Percentiles rank a stretch among this genome's conserved stretches.
Evolutionary conservation across 2,113 vertebrate genomes (phyloP).

Genomic region (Channa argus): DNA sequence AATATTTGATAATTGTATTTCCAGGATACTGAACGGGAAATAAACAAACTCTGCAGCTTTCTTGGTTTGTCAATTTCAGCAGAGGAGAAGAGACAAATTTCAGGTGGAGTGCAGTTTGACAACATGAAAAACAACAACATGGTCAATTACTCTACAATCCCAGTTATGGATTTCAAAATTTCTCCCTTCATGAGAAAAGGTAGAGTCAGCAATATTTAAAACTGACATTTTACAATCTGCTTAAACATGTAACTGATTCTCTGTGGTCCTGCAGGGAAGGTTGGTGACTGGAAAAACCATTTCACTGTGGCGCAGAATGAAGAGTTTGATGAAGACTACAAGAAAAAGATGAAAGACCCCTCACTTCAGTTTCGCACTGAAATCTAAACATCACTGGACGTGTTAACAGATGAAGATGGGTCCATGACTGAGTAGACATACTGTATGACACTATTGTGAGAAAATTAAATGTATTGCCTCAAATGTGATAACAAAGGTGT

Average conservation of each 20-base stretch:
- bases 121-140: conserved; percentile 84
- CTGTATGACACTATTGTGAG: background rate
- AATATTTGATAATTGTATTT: conserved; percentile 2
- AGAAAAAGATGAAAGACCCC: conserved; percentile 73
- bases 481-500: no score
- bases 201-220: conserved; percentile 21
- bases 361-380: conserved; percentile 62
- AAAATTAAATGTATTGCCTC: no score
- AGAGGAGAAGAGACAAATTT: conserved; percentile 70
- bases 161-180: conserved; percentile 71
- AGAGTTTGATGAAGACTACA: conserved; percentile 77
- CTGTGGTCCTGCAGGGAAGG: conserved; percentile 69
- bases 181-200: conserved; percentile 86
- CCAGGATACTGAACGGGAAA: conserved; percentile 79
- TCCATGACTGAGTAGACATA: background rate
- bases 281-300: conserved; percentile 73
- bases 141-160: conserved; percentile 76
- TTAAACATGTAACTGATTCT: background rate
- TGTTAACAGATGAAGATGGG: background rate
- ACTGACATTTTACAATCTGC: background rate
- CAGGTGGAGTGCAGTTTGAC: conserved; percentile 81
- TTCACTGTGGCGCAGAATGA: conserved; percentile 81
- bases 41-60: conserved; percentile 83
- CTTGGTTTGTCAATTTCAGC: conserved; percentile 77
- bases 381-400: conserved; percentile 11